These are phyloP conservation scores for Machaerirhynchus nigripectus DNA, from an alignment of 2,113 vertebrate species.

Conservation along the genomic window DNA sequence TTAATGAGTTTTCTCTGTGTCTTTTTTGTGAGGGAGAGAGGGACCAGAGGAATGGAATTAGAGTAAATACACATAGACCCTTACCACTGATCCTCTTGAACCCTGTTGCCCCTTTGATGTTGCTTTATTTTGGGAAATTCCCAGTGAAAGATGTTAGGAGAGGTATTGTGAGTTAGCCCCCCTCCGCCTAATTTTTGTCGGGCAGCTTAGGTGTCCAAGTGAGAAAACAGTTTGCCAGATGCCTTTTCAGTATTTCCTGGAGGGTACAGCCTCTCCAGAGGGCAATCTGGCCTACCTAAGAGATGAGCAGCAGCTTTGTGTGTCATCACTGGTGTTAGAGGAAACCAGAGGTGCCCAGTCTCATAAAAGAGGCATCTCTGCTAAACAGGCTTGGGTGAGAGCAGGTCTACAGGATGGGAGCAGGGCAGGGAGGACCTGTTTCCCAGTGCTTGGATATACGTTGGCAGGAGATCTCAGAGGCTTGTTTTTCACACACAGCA, in stretches of 20 bases:
- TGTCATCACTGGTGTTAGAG: not conserved
- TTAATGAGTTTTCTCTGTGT: not conserved
- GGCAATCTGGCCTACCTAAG: not conserved
- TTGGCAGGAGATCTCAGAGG: not conserved
- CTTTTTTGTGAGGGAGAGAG: no score
- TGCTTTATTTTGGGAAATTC: not conserved
- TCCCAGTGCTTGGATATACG: fast-evolving
- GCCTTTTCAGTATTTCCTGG: not conserved
- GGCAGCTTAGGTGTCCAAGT: not conserved
- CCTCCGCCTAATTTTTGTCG: not conserved
- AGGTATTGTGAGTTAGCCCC: not conserved
- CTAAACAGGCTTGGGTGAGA: not conserved
- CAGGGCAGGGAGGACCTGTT: not conserved
- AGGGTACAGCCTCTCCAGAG: not conserved
- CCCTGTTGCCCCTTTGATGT: not conserved
- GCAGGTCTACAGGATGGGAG: not conserved
- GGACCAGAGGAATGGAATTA: not conserved
- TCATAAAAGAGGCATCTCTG: not conserved
- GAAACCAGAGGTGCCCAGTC: not conserved
- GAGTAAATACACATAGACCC: not conserved
- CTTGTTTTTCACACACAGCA: not conserved
- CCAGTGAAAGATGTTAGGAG: not conserved
- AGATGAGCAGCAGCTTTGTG: not conserved
- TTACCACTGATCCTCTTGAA: not conserved
- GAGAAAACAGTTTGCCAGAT: not conserved